Evolutionary conservation across 2,797 vertebrate genomes (phyloP), one percentile per base, ranked within the genome.

Genomic region (Hipposideros larvatus): DNA sequence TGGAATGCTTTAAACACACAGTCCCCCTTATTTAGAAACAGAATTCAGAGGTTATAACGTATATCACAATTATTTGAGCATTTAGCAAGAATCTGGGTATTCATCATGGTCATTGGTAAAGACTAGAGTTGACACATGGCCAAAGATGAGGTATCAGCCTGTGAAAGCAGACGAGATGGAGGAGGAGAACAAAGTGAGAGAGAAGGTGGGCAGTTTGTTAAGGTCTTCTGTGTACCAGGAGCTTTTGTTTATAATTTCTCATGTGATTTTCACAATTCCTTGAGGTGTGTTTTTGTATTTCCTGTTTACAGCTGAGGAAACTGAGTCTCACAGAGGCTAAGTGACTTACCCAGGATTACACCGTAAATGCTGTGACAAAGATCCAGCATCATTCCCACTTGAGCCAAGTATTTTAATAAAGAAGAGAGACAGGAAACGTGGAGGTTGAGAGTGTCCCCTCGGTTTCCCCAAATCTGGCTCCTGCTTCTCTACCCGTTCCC

Each of bases 1-100:
- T 84, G 74, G 74, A 77, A n/a, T 46, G 57, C 28, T 79, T 93
- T 78, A n/a, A 86, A 87, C 68, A 55, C 59, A 78, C 3, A 84
- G n/a, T 65, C 43, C 57, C 71, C 48, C 21, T 77, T 70, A 79
- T 82, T 91, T 57, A 24, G 53, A 93, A 87, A 74, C 57, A 41
- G 88, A 95, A 88, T 85, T 88, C 37, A 70, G 77, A 66, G 11
- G 55, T 26, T 34, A 51, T 61, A 19, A 41, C 24, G 4, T 65
- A 46, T 55, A 68, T 68, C 24, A 78, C 31, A 92, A 73, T 78
- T 48, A 89, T 61, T 68, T 51, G 16, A 51, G 4, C 7, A 31
- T 85, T 91, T 94, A 77, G n/a, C n/a, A 43, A 95, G 71, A 21
- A 28, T 46, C 55, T 63, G 5, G 28, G 28, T n/a, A 41, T 74